Evolutionary conservation across 2,113 vertebrate species (phyloP), one percentile per base, ranked within the genome.

Genomic region (Excalfactoria chinensis): DNA sequence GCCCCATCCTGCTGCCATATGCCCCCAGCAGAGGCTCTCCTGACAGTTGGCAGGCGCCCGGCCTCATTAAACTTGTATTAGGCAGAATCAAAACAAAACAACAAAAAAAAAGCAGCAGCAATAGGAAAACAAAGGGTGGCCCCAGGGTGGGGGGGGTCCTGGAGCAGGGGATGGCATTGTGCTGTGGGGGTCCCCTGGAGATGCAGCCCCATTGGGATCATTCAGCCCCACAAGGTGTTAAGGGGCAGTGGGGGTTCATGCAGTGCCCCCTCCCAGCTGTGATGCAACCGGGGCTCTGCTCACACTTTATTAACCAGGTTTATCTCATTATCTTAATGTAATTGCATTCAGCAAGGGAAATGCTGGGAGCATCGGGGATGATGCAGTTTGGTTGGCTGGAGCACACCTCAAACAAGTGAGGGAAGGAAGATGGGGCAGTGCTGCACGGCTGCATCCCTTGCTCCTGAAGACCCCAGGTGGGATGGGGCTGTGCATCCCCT

Each of bases 11-110:
- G 0, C 22, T 88, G 92, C 93, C 93, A 58, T 88, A 67, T 80
- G 81, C 87, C n/a, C 2, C 28, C 68, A 43, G 59, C 35, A 82
- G 84, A 93, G 91, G 71, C 70, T 55, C 20, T 63, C 40, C 87
- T 2, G 5, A 95, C 94, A 93, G 90, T 85, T 96, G 96, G 96
- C 93, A 91, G 70, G 74, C 75, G 44, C 78, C 34, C 0, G 1
- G 44, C 83, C 96, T 96, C 92, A 96, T 96, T 96, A 96, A 96
- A 93, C 81, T 93, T 95, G 89, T 88, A 96, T 92, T 92, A 88
- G 78, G 46, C 34, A 28, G 86, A 86, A 66, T 70, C 79, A 53
- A 53, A 48, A 43, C 14, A 10, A 17, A 35, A 46, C 55, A 32
- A 37, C 37, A 56, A 56, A 63, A 58, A 67, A 49, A 30, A 30